phyloP scores from a whole-genome alignment of 2,888 invertebrate genomes.

The Eustalomyia histrio region DNA sequence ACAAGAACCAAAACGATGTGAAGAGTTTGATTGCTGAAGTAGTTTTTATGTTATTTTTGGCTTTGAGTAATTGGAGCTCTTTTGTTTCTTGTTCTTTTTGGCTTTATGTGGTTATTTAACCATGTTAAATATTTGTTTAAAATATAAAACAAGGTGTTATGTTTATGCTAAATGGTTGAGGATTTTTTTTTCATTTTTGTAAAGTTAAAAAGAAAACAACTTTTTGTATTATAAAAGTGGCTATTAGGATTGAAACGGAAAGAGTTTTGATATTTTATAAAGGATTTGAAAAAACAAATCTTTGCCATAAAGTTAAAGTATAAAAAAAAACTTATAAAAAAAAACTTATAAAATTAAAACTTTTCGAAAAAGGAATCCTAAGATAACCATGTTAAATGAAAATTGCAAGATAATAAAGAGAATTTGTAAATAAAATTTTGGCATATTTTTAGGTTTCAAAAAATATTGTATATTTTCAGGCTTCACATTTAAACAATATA shows the following conservation, averaged over 20 bases:
- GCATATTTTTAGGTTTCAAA: not conserved
- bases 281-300: no score
- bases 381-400: no score
- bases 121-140: slow-evolving; percentile 11
- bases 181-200: not conserved
- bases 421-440: no score
- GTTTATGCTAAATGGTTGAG: slow-evolving; percentile 7
- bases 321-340: no score
- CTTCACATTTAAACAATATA: not conserved
- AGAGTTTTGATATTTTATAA: no score
- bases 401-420: no score
- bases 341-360: not conserved
- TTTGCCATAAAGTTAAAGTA: no score
- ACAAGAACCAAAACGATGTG: not conserved
- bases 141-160: slow-evolving; percentile 1
- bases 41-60: slow-evolving; percentile 41
- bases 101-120: slow-evolving; percentile 35
- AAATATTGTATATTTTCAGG: not conserved
- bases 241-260: no score
- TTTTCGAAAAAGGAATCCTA: not conserved
- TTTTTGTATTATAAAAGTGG: no score
- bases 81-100: slow-evolving; percentile 37
- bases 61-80: slow-evolving; percentile 50
- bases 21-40: slow-evolving; percentile 26
- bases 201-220: not conserved